These are phyloP conservation scores for Theonella swinhoei DNA, from an alignment of 37 sponge, comb jelly and placozoan species.

Conservation along the genomic window DNA sequence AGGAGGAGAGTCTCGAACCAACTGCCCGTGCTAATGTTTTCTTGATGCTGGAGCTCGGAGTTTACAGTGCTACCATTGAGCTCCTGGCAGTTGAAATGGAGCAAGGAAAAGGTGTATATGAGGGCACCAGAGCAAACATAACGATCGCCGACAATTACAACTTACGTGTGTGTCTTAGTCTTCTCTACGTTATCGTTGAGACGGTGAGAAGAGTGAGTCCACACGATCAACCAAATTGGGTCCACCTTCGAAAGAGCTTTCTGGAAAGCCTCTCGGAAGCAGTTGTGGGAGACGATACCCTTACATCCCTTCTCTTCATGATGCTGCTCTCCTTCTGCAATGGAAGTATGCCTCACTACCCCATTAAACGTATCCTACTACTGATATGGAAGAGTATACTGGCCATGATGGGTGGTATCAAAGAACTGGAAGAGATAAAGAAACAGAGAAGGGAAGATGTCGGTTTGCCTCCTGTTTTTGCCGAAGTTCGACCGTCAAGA, in stretches of 20 bases:
- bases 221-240: conserved; percentile 43
- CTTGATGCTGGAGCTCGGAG: conserved; percentile 60
- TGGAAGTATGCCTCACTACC: conserved; percentile 76
- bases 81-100: conserved; percentile 71
- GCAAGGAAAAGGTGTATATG: conserved; percentile 24
- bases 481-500: conserved; percentile 32
- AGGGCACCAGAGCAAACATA: conserved; percentile 55
- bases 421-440: conserved; percentile 53
- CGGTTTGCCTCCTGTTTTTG: conserved; percentile 56
- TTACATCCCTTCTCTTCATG: conserved; percentile 66
- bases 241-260: conserved; percentile 46
- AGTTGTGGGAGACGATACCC: conserved; percentile 40
- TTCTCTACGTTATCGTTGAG: conserved; percentile 86
- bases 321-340: conserved; percentile 91
- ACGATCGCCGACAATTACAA: conserved; percentile 74
- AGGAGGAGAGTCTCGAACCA: neutral
- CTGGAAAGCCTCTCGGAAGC: conserved; percentile 62
- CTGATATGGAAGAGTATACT: conserved; percentile 87
- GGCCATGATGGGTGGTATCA: conserved; percentile 77
- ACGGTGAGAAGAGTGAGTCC: conserved; percentile 35
- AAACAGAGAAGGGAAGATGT: conserved; percentile 47
- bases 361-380: conserved; percentile 85
- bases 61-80: conserved; percentile 51
- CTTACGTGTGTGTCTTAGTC: conserved; percentile 67
- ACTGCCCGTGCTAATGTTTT: conserved; percentile 46